Conservation (phyloP, 2,888 invertebrate species). For the Drosophila seclusa region DNA sequence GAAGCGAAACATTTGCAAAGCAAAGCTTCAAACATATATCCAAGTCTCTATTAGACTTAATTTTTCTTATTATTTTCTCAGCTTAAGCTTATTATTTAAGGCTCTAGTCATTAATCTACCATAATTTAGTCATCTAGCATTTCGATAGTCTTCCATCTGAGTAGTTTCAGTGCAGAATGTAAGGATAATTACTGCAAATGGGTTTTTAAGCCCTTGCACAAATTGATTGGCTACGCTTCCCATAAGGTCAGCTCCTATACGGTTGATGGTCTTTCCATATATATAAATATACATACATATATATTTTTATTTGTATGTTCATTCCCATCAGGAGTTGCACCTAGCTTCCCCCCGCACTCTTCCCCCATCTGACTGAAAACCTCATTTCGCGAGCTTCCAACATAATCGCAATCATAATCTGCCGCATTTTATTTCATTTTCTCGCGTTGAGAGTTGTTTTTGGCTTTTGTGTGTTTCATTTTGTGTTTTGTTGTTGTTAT, state of each 20-base stretch:
- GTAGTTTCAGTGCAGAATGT: no score
- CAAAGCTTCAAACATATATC: background rate
- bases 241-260: conserved; percentile 39
- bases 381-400: conserved; percentile 61
- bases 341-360: background rate
- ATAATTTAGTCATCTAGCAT: background rate
- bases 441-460: conserved; percentile 64
- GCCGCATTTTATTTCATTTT: conserved; percentile 83
- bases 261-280: conserved; percentile 7
- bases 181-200: conserved; percentile 23
- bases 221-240: conserved; percentile 46
- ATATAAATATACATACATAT: background rate
- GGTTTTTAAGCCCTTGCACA: conserved; percentile 19
- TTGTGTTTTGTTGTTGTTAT: conserved; percentile 27
- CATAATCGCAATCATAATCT: conserved; percentile 83
- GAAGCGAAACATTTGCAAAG: background rate
- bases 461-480: conserved; percentile 37
- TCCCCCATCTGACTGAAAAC: conserved; percentile 22
- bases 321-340: conserved; percentile 34
- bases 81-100: background rate
- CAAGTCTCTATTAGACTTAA: background rate
- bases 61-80: background rate
- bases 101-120: background rate
- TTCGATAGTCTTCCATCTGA: background rate
- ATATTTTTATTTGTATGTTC: conserved; percentile 1